These are phyloP conservation scores for Bruchidius siliquastri DNA, from an alignment of 2,888 invertebrate genomes.

Conservation along the genomic window DNA sequence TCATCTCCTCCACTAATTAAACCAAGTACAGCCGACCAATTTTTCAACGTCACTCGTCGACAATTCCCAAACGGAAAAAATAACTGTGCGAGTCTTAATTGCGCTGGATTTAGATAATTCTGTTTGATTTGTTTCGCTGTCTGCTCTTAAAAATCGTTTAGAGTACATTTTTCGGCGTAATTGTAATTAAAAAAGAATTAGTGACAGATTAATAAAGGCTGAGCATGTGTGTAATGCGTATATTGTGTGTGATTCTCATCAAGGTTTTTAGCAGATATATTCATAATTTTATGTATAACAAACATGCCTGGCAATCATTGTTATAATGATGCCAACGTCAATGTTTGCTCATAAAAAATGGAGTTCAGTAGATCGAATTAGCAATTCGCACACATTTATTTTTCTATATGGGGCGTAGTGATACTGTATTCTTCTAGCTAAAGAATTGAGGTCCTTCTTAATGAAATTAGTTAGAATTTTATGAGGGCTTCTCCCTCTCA, in stretches of 20 bases:
- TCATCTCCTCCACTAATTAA: slow-evolving; percentile 41
- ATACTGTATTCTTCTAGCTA: no score
- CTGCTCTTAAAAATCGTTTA: background rate
- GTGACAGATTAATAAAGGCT: background rate
- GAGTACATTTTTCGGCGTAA: background rate
- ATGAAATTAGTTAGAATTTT: no score
- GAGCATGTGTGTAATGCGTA: background rate
- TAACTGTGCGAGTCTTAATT: background rate
- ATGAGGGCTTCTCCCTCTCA: no score
- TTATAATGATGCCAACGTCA: no score
- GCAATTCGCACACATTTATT: no score
- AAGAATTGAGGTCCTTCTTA: no score
- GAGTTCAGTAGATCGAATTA: no score
- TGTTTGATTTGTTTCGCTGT: background rate
- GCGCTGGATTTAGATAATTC: background rate
- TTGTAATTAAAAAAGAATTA: background rate
- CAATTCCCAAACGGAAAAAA: background rate
- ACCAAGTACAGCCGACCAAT: slow-evolving; percentile 28
- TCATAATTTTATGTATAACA: background rate
- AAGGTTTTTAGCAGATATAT: background rate
- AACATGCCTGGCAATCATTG: no score
- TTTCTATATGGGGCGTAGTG: no score
- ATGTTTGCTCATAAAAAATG: no score
- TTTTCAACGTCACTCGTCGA: background rate
- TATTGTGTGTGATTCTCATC: background rate